Base-by-base conservation (phyloP, 1,140 invertebrate genomes). In the Aphelenchoides avenae region DNA sequence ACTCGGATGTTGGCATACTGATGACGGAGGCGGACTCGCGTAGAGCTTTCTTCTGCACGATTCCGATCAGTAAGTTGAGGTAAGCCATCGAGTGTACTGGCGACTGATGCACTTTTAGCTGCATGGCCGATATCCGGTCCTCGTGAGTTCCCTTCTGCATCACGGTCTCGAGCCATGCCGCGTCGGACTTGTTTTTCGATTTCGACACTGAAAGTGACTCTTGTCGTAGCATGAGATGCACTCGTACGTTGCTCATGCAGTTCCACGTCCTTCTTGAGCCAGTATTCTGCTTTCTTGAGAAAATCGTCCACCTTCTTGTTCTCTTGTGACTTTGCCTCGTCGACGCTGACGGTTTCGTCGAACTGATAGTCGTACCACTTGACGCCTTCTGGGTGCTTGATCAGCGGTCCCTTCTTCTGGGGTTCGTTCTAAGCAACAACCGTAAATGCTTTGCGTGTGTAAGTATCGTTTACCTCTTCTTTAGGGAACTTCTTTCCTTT, bases 81-180 rank as follows among this genome's bases (percentile, higher is more conserved):
- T 84, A 83, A 18, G 79, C 70, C 5, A 93, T 74, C 77, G 87
- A 88, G 75, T 87, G 86, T 26, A 91, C 80, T 1, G 89, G 87
- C 68, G 86, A 87, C 67, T 91, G 86, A 81, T 92, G 86, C 52
- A 92, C 85, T 15, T 87, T 76, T 6, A 93, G 78, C 24, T 87
- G 86, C 41, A 85, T 84, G 1, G 89, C 89, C 27, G 89, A 89
- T 40, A 92, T 82, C 80, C 87, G 89, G 79, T 94, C 91, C 1
- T 36, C n/a, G 20, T 66, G 50, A 15, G 65, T 72, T 26, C 65
- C 65, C 5, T 49, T 42, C 15, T 31, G 20, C 11, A 54, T 33
- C 7, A 68, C 68, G 5, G 26, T 66, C 20, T 49, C 52, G 18
- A 68, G 31, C 68, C 67, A 68, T 18, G 36, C 41, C 3, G 53